Conservation (phyloP, 2,113 vertebrate genomes). For the Etia nguti region DNA sequence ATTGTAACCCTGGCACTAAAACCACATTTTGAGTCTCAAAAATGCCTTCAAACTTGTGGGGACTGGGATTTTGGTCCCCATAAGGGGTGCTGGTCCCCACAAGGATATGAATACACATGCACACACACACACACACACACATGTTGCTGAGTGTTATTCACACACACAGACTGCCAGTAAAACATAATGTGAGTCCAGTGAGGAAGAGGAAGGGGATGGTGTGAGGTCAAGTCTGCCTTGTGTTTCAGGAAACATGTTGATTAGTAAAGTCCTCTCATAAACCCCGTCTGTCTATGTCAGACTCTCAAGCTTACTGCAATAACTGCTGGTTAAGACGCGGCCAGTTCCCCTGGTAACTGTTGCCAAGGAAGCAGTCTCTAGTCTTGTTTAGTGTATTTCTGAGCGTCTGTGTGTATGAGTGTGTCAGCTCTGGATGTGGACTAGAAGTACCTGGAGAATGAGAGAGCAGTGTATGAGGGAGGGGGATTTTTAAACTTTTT, state of each 20-base stretch:
- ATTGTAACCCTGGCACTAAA: neutral
- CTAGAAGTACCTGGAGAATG: neutral
- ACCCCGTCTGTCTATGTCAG: neutral
- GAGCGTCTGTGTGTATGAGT: neutral
- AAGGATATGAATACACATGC: neutral
- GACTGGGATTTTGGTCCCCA: neutral
- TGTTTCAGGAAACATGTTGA: constrained; percentile 40
- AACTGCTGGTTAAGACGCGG: constrained; percentile 9
- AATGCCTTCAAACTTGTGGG: neutral
- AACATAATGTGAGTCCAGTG: neutral
- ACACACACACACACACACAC: neutral
- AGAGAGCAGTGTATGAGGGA: neutral
- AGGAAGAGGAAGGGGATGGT: neutral
- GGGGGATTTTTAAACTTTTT: constrained; percentile 24
- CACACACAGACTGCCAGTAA: neutral
- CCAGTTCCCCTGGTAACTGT: constrained; percentile 49
- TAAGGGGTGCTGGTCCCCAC: neutral
- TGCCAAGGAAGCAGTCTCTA: constrained; percentile 39
- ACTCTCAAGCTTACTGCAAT: neutral
- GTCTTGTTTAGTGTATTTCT: constrained; percentile 8
- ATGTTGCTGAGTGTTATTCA: neutral
- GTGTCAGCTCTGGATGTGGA: neutral
- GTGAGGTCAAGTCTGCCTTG: constrained; percentile 11
- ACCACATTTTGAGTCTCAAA: neutral
- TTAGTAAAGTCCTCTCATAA: neutral